Conservation (phyloP, 2,888 invertebrate genomes). For the Drosophila mimetica region DNA sequence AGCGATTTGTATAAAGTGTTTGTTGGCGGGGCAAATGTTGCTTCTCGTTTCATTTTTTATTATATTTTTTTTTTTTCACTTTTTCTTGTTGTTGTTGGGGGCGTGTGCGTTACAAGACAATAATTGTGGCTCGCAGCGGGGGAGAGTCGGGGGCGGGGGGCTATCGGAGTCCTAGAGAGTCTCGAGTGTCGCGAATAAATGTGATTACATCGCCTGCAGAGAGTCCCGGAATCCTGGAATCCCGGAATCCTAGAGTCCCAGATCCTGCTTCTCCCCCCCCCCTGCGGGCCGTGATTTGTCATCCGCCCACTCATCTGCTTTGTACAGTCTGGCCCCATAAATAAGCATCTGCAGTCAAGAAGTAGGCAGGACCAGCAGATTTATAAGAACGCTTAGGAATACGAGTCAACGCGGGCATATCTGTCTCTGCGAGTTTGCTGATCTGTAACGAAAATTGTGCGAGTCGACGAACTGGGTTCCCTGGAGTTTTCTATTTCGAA, state of each 20-base stretch:
- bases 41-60: slow-evolving; percentile 1
- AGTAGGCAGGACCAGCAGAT: slow-evolving; percentile 18
- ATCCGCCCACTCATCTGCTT: slow-evolving; percentile 38
- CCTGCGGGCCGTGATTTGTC: slow-evolving; percentile 70
- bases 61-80: slow-evolving; percentile 1
- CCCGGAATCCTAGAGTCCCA: background rate
- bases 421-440: background rate
- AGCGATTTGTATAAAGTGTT: slow-evolving; percentile 72
- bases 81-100: slow-evolving; percentile 10
- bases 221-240: background rate
- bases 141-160: slow-evolving; percentile 4
- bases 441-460: background rate
- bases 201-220: slow-evolving; percentile 67
- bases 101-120: slow-evolving; percentile 70
- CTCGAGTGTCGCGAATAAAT: slow-evolving; percentile 74
- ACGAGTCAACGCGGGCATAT: background rate
- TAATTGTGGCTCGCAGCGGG: slow-evolving; percentile 57
- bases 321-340: slow-evolving; percentile 48
- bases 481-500: background rate
- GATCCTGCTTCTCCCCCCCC: background rate
- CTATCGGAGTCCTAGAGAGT: slow-evolving; percentile 26
- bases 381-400: slow-evolving; percentile 4
- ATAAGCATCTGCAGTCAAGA: slow-evolving; percentile 63
- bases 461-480: background rate
- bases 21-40: slow-evolving; percentile 10